Evolutionary conservation across 2,113 vertebrate species (phyloP).

Genomic region (Fulmarus glacialis): DNA sequence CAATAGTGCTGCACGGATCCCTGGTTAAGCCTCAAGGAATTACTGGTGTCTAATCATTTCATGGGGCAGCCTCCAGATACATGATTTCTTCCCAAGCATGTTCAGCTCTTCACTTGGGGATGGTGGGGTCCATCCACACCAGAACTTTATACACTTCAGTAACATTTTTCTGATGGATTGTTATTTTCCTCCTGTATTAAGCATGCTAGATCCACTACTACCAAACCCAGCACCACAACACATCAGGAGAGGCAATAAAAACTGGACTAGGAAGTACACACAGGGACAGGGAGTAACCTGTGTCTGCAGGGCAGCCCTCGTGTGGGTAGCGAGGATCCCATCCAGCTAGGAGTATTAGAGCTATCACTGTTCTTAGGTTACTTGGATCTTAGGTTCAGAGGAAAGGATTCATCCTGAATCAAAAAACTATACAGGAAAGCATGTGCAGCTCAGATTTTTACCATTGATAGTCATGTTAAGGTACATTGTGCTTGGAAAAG

Average conservation of each 20-base stretch:
- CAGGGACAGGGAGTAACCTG: neutral
- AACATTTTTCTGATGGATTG: neutral
- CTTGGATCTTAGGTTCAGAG: neutral
- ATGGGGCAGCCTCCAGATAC: neutral
- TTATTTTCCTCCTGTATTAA: neutral
- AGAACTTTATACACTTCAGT: neutral
- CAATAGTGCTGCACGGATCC: neutral
- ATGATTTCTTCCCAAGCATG: neutral
- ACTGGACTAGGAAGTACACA: neutral
- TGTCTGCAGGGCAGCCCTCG: neutral
- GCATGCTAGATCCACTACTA: neutral
- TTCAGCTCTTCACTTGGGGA: neutral
- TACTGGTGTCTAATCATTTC: neutral
- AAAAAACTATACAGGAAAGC: neutral
- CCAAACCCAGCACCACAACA: neutral
- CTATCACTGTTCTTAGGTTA: neutral
- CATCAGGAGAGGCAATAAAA: neutral
- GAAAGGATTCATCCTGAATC: neutral
- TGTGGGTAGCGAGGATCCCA: neutral
- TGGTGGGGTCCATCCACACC: neutral
- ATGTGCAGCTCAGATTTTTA: neutral
- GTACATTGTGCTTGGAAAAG: neutral
- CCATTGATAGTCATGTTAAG: fast-evolving
- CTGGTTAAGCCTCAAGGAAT: neutral
- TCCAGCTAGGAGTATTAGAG: neutral